A percentile compares a stretch with the other conserved stretches of the same genome.
Conservation (phyloP, 2,113 vertebrate species). For the Pandion haliaetus region DNA sequence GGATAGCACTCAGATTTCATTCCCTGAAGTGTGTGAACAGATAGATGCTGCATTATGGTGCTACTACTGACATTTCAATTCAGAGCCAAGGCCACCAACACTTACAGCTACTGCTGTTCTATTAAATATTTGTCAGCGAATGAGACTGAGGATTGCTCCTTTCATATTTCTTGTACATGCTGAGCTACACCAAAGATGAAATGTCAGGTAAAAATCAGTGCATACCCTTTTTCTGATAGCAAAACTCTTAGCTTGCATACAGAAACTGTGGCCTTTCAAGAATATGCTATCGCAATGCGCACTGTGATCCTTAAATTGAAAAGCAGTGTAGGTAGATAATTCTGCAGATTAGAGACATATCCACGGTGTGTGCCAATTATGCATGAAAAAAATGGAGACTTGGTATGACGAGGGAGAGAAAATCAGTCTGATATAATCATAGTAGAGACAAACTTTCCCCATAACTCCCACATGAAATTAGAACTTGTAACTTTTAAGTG, state of each 20-base stretch:
- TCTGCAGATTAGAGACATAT: neutral
- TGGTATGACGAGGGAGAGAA: neutral
- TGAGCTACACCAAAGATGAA: slow-evolving; percentile 22
- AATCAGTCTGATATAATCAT: slow-evolving; percentile 7
- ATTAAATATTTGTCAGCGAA: slow-evolving; percentile 69
- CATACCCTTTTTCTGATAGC: slow-evolving; percentile 37
- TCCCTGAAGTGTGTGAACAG: slow-evolving; percentile 18
- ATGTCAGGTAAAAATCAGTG: slow-evolving; percentile 45
- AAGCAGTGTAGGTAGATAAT: slow-evolving; percentile 33
- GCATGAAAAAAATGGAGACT: neutral
- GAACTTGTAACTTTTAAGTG: slow-evolving; percentile 49
- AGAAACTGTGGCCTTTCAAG: slow-evolving; percentile 28
- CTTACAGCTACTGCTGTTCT: slow-evolving; percentile 41
- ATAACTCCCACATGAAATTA: slow-evolving; percentile 21
- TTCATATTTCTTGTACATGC: neutral
- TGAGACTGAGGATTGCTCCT: slow-evolving; percentile 3
- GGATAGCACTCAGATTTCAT: neutral
- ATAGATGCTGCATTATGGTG: neutral
- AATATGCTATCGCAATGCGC: neutral
- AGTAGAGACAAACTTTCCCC: slow-evolving; percentile 28
- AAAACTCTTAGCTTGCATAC: slow-evolving; percentile 23
- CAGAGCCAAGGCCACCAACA: slow-evolving; percentile 23
- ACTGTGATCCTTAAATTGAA: slow-evolving; percentile 45
- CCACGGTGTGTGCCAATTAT: neutral
- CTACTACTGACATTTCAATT: slow-evolving; percentile 65